These are phyloP conservation scores for Nomada ruficornis DNA, from an alignment of 2,888 invertebrate species.

Conservation along the genomic window DNA sequence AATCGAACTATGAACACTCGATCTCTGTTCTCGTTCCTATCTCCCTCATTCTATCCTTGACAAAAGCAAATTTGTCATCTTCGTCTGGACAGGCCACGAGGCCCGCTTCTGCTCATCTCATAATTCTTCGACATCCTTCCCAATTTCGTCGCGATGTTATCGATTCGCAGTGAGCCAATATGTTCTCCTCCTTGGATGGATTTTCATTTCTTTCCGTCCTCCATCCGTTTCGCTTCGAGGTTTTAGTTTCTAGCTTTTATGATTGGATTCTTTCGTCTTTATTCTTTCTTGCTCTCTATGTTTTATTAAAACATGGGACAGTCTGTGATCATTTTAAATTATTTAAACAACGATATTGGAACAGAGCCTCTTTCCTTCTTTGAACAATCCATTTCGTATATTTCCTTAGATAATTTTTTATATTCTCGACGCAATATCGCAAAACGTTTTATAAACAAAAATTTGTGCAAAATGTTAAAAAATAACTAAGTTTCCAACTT, in stretches of 20 bases:
- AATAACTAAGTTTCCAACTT: no score
- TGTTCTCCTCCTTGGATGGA: background rate
- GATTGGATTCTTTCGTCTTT: background rate
- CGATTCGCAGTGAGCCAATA: slow-evolving; percentile 40
- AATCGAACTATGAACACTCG: slow-evolving; percentile 55
- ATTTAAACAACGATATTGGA: no score
- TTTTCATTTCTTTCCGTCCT: background rate
- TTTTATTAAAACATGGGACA: background rate
- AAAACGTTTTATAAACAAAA: no score
- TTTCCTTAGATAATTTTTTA: no score
- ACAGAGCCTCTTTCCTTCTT: no score
- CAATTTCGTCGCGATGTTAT: slow-evolving; percentile 52
- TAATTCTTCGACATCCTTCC: slow-evolving; percentile 66
- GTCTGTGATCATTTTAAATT: no score
- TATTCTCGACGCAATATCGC: no score
- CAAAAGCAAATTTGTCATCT: slow-evolving; percentile 77
- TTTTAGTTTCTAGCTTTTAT: background rate
- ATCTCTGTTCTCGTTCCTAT: slow-evolving; percentile 26
- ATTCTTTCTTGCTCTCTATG: no score
- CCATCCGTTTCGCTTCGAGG: background rate
- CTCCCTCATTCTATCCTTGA: slow-evolving; percentile 23
- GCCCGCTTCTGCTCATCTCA: slow-evolving; percentile 51
- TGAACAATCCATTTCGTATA: no score
- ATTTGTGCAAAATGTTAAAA: no score
- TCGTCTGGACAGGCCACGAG: slow-evolving; percentile 55